Evolutionary conservation across 2,113 vertebrate genomes (phyloP), one percentile per base, ranked within the genome.

Genomic region (Cephalophus harveyi): DNA sequence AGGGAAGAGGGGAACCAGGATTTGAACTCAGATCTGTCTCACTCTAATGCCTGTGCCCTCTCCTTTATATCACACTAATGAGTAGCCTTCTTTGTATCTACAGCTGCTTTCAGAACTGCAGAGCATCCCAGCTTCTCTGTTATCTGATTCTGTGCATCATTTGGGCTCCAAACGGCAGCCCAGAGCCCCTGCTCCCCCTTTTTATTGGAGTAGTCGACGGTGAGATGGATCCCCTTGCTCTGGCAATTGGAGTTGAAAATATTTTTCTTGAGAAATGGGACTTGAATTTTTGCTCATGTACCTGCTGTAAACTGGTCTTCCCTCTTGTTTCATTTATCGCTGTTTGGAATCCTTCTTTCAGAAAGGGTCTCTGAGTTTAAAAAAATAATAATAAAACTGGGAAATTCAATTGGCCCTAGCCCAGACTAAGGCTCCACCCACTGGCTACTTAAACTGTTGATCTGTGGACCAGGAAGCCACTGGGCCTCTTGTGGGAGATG

Each of bases 211-310:
- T 54, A n/a, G 60, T 74, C n/a, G 33, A 25, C 0, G 9, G 62
- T 28, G 92, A 78, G 40, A 81, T 62, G 15, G 64, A 48, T 89
- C 71, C 71, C 54, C 11, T 95, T 33, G 60, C 67, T 93, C 89
- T 52, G 83, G 90, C 50, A 74, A 60, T 40, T 54, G 60, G 92
- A 23, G 12, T 67, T 74, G 71, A 81, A 95, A 87, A 36, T 82
- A 71, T 76, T 95, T 93, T 97, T 46, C 84, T 94, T 82, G n/a
- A 85, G 95, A 55, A 12, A 60, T 27, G 91, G 92, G 59, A 82
- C 54, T 91, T 93, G 46, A 92, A 86, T 97, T 92, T 95, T 93
- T 94, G 78, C 40, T 30, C 23, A 30, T 28, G 59, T 40, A 36
- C 19, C 28, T 89, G 55, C 54, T 52, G 25, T 59, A 87, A 64